Percentiles rank a stretch among this genome's conserved stretches.
These are phyloP conservation scores for Aleadryas rufinucha DNA, from an alignment of 2,113 vertebrate species.

Conservation along the genomic window DNA sequence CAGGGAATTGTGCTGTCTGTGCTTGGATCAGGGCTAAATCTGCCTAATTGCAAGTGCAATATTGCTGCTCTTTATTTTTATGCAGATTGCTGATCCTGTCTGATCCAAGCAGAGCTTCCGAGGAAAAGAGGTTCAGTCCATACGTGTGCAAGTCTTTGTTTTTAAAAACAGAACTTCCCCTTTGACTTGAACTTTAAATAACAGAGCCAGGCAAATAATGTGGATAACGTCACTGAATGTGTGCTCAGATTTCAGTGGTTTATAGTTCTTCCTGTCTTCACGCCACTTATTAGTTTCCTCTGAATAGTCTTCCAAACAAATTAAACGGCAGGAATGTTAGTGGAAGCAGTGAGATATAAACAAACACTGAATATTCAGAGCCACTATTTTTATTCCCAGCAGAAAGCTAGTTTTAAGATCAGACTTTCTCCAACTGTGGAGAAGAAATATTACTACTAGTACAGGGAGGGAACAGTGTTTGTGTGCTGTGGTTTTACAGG, in stretches of 20 bases:
- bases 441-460: neutral
- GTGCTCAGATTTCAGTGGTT: neutral
- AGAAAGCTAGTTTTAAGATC: constrained; percentile 44
- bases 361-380: constrained; percentile 57
- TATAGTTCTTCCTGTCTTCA: constrained; percentile 7
- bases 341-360: constrained; percentile 37
- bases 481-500: neutral
- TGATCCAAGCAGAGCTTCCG: neutral
- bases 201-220: neutral
- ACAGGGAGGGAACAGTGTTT: neutral
- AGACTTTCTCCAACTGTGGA: neutral
- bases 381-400: constrained; percentile 30
- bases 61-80: neutral
- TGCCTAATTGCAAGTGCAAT: neutral
- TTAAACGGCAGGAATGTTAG: constrained; percentile 34
- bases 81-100: neutral
- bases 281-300: constrained; percentile 18
- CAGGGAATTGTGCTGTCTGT: neutral
- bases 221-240: neutral
- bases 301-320: constrained; percentile 39
- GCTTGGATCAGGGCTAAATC: neutral
- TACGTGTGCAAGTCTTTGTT: neutral
- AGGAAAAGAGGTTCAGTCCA: neutral
- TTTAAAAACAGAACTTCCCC: constrained; percentile 4
- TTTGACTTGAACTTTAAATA: constrained; percentile 31